Conservation (phyloP, 1,140 invertebrate genomes). For the Hyles euphorbiae region DNA sequence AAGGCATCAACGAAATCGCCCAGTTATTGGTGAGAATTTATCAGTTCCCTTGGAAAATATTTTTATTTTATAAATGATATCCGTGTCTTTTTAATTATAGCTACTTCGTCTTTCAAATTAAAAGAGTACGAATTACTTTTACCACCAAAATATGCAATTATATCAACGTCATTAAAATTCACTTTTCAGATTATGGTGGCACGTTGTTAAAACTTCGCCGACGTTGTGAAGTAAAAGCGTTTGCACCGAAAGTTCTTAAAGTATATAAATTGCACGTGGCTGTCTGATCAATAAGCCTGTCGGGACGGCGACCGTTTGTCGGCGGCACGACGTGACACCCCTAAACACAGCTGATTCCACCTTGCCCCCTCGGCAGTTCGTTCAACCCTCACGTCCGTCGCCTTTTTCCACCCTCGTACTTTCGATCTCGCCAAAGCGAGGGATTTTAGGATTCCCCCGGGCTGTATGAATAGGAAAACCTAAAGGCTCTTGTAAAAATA, state of each 20-base stretch:
- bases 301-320: conserved; percentile 57
- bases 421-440: conserved; percentile 44
- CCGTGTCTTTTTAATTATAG: too few species aligned
- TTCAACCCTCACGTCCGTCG: conserved; percentile 43
- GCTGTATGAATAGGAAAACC: conserved; percentile 25
- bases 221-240: not conserved
- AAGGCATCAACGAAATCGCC: too few species aligned
- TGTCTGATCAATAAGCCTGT: conserved; percentile 65
- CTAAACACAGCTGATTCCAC: conserved; percentile 67
- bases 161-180: too few species aligned
- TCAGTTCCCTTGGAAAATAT: too few species aligned
- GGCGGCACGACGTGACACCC: conserved; percentile 51
- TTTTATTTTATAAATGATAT: too few species aligned
- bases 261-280: conserved; percentile 47
- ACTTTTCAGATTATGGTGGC: not conserved
- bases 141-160: too few species aligned
- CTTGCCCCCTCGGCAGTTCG: conserved; percentile 45
- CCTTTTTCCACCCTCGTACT: conserved; percentile 35
- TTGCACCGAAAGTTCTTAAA: not conserved
- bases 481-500: conserved; percentile 26
- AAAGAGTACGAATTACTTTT: too few species aligned
- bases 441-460: conserved; percentile 24
- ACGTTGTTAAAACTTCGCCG: not conserved
- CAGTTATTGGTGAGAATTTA: too few species aligned
- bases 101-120: too few species aligned